Base-by-base conservation (phyloP, 2,888 invertebrate genomes). In the Meghimatium bilineatum region DNA sequence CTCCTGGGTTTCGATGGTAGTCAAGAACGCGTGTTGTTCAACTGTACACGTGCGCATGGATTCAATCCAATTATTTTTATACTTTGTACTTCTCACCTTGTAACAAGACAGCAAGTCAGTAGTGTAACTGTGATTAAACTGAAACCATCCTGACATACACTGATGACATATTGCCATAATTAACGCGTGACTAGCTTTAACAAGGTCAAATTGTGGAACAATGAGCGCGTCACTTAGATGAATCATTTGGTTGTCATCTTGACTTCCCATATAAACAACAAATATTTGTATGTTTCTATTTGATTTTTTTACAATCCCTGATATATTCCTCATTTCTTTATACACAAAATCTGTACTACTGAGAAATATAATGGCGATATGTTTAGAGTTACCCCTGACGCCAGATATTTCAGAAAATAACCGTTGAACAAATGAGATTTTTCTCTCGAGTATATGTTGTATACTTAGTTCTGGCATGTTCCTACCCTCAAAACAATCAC, bases 371-470 rank as follows among this genome's bases (percentile, higher is more conserved):
- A 71, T 23, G 10, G 38, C 71, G 38, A 38, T 26, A 23, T 38
- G 20, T 0, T 23, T 38, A 8, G 26, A 38, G 26, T 36, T 71
- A 36, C 3, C 17, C 26, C 71, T 71, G 6, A 71, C 71, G 23
- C 71, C 71, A 26, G 17, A 20, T 38, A 71, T 71, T 38, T 71
- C 71, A 38, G 36, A 26, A 71, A 71, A 71, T 38, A 71, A 38
- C 5, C 38, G 38, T 38, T 36, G 6, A 38, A 71, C 71, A 71
- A 71, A 36, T 6, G 12, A 1, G 6, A 71, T 71, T 71, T 71
- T 71, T 10, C 1, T 14, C 10, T 6, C 38, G 20, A 71, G 36
- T 5, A 10, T 8, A 10, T 23, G 5, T 26, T 2, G 20, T 26
- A 38, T 0, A 38, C 23, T 36, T 71, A 10, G 1, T 1, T 38